Percentiles rank a stretch among this genome's conserved stretches.
Evolutionary conservation across 2,888 invertebrate genomes (phyloP).

Genomic region (Phaonia tiefii): DNA sequence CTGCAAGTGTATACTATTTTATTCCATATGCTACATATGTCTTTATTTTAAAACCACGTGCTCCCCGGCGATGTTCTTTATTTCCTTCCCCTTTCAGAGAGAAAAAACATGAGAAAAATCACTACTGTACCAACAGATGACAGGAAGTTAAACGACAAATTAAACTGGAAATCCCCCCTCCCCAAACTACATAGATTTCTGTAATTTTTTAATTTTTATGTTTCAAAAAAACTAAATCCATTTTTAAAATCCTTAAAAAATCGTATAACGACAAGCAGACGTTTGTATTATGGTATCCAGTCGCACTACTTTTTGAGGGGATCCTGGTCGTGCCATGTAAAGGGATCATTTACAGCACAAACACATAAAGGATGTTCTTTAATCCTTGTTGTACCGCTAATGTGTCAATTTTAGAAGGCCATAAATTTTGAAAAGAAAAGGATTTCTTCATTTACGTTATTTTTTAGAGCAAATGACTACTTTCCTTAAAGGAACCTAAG

Average conservation of each 20-base stretch:
- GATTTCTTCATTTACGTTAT: slow-evolving; percentile 33
- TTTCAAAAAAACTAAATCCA: slow-evolving; percentile 28
- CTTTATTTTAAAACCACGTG: neutral
- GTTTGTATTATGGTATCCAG: slow-evolving; percentile 50
- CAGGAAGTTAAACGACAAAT: slow-evolving; percentile 76
- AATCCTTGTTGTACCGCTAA: slow-evolving; percentile 56
- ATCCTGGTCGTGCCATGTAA: neutral
- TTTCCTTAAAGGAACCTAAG: neutral
- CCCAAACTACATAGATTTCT: slow-evolving; percentile 36
- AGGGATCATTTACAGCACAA: slow-evolving; percentile 14
- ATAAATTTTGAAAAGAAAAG: slow-evolving; percentile 55
- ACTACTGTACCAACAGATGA: slow-evolving; percentile 72
- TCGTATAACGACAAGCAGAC: slow-evolving; percentile 57
- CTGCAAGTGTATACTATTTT: too few relatives aligned
- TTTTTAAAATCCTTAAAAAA: slow-evolving; percentile 23
- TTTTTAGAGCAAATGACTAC: slow-evolving; percentile 45
- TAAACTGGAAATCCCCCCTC: slow-evolving; percentile 61
- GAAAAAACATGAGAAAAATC: slow-evolving; percentile 62
- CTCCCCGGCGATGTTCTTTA: neutral
- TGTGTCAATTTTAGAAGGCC: slow-evolving; percentile 62
- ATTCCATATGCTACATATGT: neutral
- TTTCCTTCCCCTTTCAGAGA: slow-evolving; percentile 18
- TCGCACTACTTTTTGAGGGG: slow-evolving; percentile 23
- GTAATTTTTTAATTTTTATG: slow-evolving; percentile 62
- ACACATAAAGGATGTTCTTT: slow-evolving; percentile 55